Evolutionary conservation across 2,888 invertebrate genomes (phyloP), one percentile per base, ranked within the genome.

Genomic region (Globia sparganii): DNA sequence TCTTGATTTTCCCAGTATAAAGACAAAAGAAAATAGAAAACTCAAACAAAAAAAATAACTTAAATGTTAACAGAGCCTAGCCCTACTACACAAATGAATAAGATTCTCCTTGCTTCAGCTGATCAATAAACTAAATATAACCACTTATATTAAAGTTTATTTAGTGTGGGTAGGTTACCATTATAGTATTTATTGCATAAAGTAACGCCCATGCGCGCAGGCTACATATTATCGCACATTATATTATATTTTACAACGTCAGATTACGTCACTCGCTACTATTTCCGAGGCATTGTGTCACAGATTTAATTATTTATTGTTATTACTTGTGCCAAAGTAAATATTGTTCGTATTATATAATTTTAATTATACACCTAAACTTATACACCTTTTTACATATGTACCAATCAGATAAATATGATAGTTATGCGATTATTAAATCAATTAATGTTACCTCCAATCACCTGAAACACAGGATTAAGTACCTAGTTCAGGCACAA

Each of bases 221-320:
- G 62, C 43, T 75, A 46, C 62, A 71, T 82, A 81, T 81, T 82
- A 81, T 81, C 70, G 68, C 65, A 40, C 31, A 75, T 37, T 72
- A 74, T 43, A 59, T 49, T n/a, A 43, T 43, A 25, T 71, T 71
- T 71, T 56, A 75, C 61, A 62, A 62, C 74, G 49, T 69, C 49
- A 56, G 65, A 74, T 84, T 74, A 62, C 83, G 86, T 84, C 86
- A 86, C 56, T 70, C 18, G 58, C 31, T n/a, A 31, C 78, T 78
- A 83, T 84, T 83, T 86, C 78, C 72, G 83, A 78, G 68, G 65
- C 61, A 86, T 86, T 75, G 78, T 86, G 78, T 83, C 86, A 78
- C 78, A 62, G 49, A 76, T 76, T 83, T 83, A 61, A 62, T 74
- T 67, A 59, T 69, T 72, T 72, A 59, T 67, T 70, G 58, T 40